Percentiles rank a stretch among this genome's conserved stretches.
Conservation (phyloP, 1,140 invertebrate genomes). For the Venustaconcha ellipsiformis region DNA sequence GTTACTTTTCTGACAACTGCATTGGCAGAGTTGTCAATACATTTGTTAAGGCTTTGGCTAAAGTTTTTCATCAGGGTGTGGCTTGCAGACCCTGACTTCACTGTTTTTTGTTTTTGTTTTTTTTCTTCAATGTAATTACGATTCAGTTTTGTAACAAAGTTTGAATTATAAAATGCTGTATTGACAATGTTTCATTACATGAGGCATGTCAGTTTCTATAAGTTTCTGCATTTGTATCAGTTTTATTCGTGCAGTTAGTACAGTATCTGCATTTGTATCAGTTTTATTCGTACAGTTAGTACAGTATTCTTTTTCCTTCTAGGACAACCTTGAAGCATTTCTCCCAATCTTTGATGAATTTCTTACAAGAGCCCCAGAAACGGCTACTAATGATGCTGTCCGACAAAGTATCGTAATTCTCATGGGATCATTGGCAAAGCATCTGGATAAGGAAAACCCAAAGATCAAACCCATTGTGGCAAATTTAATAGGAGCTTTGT, state of each 20-base stretch:
- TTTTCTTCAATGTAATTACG: too few relatives aligned
- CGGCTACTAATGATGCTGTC: conserved; percentile 86
- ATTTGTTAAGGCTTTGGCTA: too few relatives aligned
- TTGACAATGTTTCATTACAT: too few relatives aligned
- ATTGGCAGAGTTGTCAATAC: too few relatives aligned
- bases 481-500: conserved; percentile 89
- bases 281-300: not conserved
- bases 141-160: too few relatives aligned
- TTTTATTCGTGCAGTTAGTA: too few relatives aligned
- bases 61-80: too few relatives aligned
- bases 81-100: too few relatives aligned
- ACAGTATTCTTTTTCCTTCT: conserved; percentile 18
- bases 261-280: not conserved
- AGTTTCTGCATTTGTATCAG: not conserved
- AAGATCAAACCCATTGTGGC: conserved; percentile 93
- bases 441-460: conserved; percentile 91
- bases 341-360: conserved; percentile 92
- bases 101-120: too few relatives aligned
- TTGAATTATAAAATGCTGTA: too few relatives aligned
- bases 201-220: not conserved
- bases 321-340: conserved; percentile 94
- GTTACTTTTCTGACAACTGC: too few relatives aligned
- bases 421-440: conserved; percentile 95
- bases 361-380: conserved; percentile 88
- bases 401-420: conserved; percentile 96